These are phyloP conservation scores for Andricus curvator DNA, from an alignment of 2,888 invertebrate species.

Conservation along the genomic window DNA sequence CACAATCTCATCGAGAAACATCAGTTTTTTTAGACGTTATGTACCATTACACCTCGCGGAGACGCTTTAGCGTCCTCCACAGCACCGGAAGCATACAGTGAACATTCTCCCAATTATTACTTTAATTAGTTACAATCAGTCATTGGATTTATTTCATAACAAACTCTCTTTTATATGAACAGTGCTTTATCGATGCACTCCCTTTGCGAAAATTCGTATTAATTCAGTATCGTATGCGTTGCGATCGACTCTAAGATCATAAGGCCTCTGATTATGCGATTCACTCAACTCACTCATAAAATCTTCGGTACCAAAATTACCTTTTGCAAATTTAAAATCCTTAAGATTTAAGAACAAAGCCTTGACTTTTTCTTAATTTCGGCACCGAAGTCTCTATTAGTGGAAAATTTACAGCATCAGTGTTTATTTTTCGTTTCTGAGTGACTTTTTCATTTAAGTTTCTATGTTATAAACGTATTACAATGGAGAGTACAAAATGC, in stretches of 20 bases:
- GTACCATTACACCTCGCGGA: conserved; percentile 35
- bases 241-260: conserved; percentile 55
- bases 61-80: conserved; percentile 44
- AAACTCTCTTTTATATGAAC: conserved; percentile 59
- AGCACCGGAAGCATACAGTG: conserved; percentile 69
- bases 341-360: conserved; percentile 43
- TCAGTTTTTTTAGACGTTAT: conserved; percentile 33
- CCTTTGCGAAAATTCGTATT: conserved; percentile 50
- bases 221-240: conserved; percentile 43
- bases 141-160: conserved; percentile 73
- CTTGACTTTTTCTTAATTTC: conserved; percentile 33
- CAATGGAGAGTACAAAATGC: conserved; percentile 68
- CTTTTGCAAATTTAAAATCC: not conserved
- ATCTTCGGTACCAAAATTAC: conserved; percentile 44
- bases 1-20: conserved; percentile 46
- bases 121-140: conserved; percentile 70
- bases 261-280: conserved; percentile 71
- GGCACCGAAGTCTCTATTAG: not conserved
- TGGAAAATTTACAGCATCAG: conserved; percentile 29
- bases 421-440: conserved; percentile 32
- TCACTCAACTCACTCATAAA: conserved; percentile 52
- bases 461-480: conserved; percentile 64
- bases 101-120: conserved; percentile 72
- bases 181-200: conserved; percentile 24
- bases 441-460: conserved; percentile 38